phyloP scores from a whole-genome alignment of 2,113 vertebrate species.

The Cinclus cinclus region DNA sequence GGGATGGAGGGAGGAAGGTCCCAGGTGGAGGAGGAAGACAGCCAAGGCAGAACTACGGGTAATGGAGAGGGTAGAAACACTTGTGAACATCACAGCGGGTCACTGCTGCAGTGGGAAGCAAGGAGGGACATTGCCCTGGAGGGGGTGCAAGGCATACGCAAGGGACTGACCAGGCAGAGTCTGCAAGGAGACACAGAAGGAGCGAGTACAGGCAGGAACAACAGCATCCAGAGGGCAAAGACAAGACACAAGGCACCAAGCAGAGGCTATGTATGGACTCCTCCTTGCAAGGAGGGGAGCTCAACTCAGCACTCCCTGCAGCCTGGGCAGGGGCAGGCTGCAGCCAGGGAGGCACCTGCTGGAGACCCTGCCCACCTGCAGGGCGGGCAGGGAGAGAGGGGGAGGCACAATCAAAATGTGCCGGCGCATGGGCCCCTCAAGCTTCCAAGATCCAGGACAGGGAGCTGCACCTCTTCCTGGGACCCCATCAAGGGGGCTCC shows the following conservation, averaged over 20 bases:
- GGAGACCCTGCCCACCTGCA: neutral
- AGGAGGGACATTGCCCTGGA: neutral
- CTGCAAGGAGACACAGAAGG: neutral
- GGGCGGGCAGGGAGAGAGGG: neutral
- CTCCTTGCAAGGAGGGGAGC: neutral
- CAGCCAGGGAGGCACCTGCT: neutral
- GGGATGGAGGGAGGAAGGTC: neutral
- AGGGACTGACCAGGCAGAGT: neutral
- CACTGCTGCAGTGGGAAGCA: neutral
- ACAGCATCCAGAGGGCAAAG: conserved; percentile 1
- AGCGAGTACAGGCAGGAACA: neutral
- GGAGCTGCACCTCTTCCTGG: neutral
- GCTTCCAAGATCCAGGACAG: neutral
- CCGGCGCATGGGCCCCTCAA: accelerated
- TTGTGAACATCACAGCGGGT: neutral
- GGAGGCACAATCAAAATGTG: neutral
- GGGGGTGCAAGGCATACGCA: neutral
- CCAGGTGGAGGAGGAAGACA: neutral
- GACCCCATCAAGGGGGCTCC: neutral
- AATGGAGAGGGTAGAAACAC: neutral
- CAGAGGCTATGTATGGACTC: neutral
- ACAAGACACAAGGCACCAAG: conserved; percentile 51
- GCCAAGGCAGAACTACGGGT: neutral
- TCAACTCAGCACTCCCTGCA: neutral
- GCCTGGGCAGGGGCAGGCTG: neutral